Percentiles rank a stretch among this genome's conserved stretches.
These are phyloP conservation scores for Spisula subtruncata DNA, from an alignment of 2,888 invertebrate species.

Conservation along the genomic window DNA sequence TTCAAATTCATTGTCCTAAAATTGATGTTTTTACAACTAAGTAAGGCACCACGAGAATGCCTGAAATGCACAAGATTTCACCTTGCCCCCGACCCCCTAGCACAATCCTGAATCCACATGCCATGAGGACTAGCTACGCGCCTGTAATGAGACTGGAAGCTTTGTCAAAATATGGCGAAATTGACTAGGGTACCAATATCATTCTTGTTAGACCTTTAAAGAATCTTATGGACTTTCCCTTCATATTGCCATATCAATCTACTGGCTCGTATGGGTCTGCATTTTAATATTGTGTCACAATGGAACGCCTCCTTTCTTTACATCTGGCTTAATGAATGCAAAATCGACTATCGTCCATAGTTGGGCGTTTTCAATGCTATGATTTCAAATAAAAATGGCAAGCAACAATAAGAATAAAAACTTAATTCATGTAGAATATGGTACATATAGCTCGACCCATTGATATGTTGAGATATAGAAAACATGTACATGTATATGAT, in stretches of 20 bases:
- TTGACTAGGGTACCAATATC: constrained; percentile 42
- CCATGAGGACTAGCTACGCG: too few species aligned
- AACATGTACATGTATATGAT: neutral
- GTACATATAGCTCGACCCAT: constrained; percentile 32
- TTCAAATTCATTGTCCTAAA: too few species aligned
- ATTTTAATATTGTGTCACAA: constrained; percentile 46
- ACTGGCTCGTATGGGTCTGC: neutral
- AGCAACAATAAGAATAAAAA: neutral
- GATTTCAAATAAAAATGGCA: constrained; percentile 27
- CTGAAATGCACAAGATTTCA: too few species aligned
- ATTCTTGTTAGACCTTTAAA: constrained; percentile 30
- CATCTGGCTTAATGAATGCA: constrained; percentile 48
- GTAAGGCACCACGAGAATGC: too few species aligned
- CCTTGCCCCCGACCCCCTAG: too few species aligned
- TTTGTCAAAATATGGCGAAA: constrained; percentile 39
- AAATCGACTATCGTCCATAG: constrained; percentile 26
- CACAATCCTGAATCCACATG: too few species aligned
- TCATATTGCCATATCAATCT: constrained; percentile 1
- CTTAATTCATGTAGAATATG: constrained; percentile 47
- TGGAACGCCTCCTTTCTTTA: constrained; percentile 50
- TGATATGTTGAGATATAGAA: too few species aligned
- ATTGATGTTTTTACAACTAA: too few species aligned
- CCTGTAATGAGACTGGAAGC: constrained; percentile 28
- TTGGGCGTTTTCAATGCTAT: constrained; percentile 38
- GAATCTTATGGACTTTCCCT: constrained; percentile 10